Base-by-base conservation (phyloP, 2,888 invertebrate genomes). In the Cataglyphis albicans region DNA sequence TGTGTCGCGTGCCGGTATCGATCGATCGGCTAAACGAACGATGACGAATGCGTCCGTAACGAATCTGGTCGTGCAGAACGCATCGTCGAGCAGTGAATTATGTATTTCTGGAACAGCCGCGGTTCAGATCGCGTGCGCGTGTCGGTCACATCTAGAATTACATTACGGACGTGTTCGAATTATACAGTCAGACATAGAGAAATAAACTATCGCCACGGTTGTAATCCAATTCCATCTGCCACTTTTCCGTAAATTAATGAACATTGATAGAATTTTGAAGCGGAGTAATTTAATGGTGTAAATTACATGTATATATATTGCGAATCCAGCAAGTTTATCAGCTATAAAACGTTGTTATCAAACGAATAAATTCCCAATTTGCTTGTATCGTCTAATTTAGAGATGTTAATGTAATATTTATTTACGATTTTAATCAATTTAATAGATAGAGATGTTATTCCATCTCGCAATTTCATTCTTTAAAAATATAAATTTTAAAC, bases 21-120 rank as follows among this genome's bases (percentile, higher is more conserved):
- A 65, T 74, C 65, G 85, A 85, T 87, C 86, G 84, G 84, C 85
- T 85, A 74, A 88, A 86, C 84, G 86, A 86, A 86, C 86, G 84
- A 86, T 87, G 84, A 88, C 84, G 86, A 76, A 83, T 74, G 83
- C 57, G 73, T 32, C 74, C 55, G 78, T 76, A 67, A 59, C 64
- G 61, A 73, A 57, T 75, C 72, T 84, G 82, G 78, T 59, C 59
- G 81, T 65, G 74, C 59, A 64, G 82, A 83, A 85, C 76, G 83
- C 73, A 81, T 84, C 81, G 83, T 84, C 84, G 64, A 52, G 61
- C 64, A 64, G 83, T 82, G 83, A 88, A 88, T 88, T 88, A 88
- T 84, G 83, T 78, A 84, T 85, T 87, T 84, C 80, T 84, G 75
- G 70, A 63, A 73, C 61, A 82, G 75, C 82, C 74, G 44, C 59